Evolutionary conservation across 2,113 vertebrate genomes (phyloP), one percentile per base, ranked within the genome.

Genomic region (Catagonus wagneri): DNA sequence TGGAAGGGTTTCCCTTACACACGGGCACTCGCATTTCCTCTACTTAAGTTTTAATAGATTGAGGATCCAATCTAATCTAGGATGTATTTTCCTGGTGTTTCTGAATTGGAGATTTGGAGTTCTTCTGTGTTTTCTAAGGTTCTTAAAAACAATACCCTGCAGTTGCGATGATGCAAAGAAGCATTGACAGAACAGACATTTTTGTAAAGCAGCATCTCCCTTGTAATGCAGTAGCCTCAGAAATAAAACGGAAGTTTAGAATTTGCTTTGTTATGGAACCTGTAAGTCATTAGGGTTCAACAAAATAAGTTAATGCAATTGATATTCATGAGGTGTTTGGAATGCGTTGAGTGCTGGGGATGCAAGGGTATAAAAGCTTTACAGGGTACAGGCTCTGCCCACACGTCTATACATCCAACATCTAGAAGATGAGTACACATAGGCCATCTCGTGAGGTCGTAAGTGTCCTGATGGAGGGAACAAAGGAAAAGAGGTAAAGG

Each of bases 51-150:
- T 86, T 39, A 78, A 88, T 63, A 69, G 50, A 61, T 56, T 75
- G 3, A 85, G 3, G 93, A 32, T 88, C 58, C 39, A 29, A 2
- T 56, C 89, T 60, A 4, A 8, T 66, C 36, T 61, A 83, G 13
- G 58, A 32, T 89, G 94, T 90, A 90, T 89, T 95, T 88, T 72
- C 56, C 32, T 87, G 25, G 3, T 86, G 74, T 91, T 87, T 61
- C 34, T 83, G 32, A 89, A 86, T 27, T 85, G 22, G 68, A 79
- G 1, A 17, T 91, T 93, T 90, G 23, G 66, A n/a, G 27, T 81
- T 54, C 29, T 92, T 89, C 93, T 96, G 5, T 90, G 2, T 52
- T 81, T 92, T 83, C 20, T 76, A 93, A 36, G 32, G 7, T 36
- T 96, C 93, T 44, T 23, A 89, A 78, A 83, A 88, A 44, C 23